Conservation (phyloP, 2,888 invertebrate species). For the Morpho helenor region DNA sequence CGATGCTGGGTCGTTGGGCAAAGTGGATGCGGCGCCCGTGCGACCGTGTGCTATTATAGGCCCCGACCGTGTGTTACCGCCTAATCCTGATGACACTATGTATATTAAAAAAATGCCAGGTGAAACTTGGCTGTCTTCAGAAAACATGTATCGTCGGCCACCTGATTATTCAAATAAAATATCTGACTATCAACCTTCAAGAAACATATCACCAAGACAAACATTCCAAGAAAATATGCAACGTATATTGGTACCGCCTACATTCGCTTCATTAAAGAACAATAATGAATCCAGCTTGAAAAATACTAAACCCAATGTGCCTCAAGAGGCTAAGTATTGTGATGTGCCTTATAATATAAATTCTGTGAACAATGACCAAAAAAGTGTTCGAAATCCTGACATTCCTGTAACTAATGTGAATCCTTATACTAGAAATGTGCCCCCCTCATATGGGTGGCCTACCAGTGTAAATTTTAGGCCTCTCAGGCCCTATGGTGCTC, state of each 20-base stretch:
- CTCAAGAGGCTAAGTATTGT: conserved; percentile 64
- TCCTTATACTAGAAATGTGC: conserved; percentile 41
- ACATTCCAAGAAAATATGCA: conserved; percentile 78
- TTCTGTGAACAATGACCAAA: conserved; percentile 56
- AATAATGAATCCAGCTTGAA: conserved; percentile 55
- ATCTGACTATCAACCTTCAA: conserved; percentile 51
- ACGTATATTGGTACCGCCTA: conserved; percentile 67
- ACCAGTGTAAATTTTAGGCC: conserved; percentile 49
- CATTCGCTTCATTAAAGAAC: conserved; percentile 52
- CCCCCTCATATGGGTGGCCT: conserved; percentile 53
- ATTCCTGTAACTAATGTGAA: conserved; percentile 55
- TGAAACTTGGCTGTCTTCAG: conserved; percentile 55
- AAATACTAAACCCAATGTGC: conserved; percentile 53
- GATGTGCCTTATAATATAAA: conserved; percentile 73
- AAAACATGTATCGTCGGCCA: conserved; percentile 51
- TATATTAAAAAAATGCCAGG: conserved; percentile 52
- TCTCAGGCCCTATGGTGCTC: conserved; percentile 50
- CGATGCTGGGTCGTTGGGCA: conserved; percentile 61
- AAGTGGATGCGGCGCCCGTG: conserved; percentile 56
- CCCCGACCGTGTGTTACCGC: conserved; percentile 65
- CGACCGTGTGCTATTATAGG: conserved; percentile 76
- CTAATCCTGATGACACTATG: conserved; percentile 41
- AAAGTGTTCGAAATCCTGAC: conserved; percentile 55
- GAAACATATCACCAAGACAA: conserved; percentile 76
- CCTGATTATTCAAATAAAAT: conserved; percentile 62